Evolutionary conservation across 2,113 vertebrate species (phyloP), one percentile per base, ranked within the genome.

Genomic region (Sorex fumeus): DNA sequence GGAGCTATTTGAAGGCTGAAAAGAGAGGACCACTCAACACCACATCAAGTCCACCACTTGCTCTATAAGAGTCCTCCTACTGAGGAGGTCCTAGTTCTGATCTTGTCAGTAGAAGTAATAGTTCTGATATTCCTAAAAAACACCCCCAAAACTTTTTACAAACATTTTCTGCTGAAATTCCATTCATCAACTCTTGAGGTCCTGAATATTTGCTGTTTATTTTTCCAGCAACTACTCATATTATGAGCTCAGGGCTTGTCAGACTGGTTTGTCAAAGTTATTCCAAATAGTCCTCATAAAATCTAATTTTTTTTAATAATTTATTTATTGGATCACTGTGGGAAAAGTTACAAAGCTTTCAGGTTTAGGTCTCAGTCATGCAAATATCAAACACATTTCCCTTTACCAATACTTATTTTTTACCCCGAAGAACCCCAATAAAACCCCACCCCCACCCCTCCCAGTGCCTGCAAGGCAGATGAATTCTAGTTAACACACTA

Each of bases 281-380:
- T 91, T 36, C 86, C 60, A 40, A 57, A 18, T 6, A 23, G 1
- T 9, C n/a, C 32, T 76, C 36, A 15, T 8, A 30, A 78, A 78
- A 78, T 84, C 70, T 80, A 62, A 36, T 45, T 25, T 60, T 57
- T 81, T n/a, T n/a, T n/a, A n/a, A n/a, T n/a, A n/a, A n/a, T n/a
- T n/a, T n/a, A n/a, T n/a, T n/a, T n/a, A n/a, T n/a, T n/a, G n/a
- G n/a, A n/a, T n/a, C n/a, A n/a, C n/a, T n/a, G n/a, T n/a, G n/a
- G n/a, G n/a, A n/a, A n/a, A n/a, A n/a, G n/a, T n/a, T n/a, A n/a
- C n/a, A n/a, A n/a, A n/a, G n/a, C n/a, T n/a, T n/a, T n/a, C n/a
- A n/a, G n/a, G n/a, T n/a, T n/a, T n/a, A n/a, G n/a, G n/a, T n/a
- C n/a, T n/a, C n/a, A n/a, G n/a, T n/a, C n/a, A n/a, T n/a, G n/a